Evolutionary conservation across 2,797 vertebrate genomes (phyloP).

Genomic region (Scolopax bukidnonensis): DNA sequence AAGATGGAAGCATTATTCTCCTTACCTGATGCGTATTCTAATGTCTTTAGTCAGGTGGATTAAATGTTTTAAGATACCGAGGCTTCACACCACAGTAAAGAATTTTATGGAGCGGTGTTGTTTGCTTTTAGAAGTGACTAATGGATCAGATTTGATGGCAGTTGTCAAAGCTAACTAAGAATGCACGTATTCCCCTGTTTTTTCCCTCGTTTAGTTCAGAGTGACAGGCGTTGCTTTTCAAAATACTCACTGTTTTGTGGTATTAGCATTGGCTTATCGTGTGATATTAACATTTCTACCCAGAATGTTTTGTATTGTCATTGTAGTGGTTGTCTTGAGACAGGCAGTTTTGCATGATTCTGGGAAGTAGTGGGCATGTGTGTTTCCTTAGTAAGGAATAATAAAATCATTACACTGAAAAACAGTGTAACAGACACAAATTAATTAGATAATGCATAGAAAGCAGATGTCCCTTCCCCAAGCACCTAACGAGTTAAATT

Average conservation of each 20-base stretch:
- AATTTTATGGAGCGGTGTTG: background rate
- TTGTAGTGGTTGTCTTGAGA: background rate
- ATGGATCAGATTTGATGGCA: background rate
- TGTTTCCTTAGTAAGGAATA: background rate
- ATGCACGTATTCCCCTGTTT: background rate
- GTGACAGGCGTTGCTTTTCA: background rate
- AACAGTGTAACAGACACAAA: background rate
- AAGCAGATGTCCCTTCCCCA: background rate
- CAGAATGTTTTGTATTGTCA: background rate
- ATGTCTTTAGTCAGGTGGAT: background rate
- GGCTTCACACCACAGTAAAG: background rate
- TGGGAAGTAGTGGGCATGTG: background rate
- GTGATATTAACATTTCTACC: background rate
- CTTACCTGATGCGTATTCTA: background rate
- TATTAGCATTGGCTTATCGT: background rate
- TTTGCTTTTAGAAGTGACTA: background rate
- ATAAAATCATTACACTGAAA: background rate
- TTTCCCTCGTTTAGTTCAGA: background rate
- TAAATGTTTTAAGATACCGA: background rate
- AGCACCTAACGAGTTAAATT: background rate
- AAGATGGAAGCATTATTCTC: background rate
- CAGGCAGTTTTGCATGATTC: background rate
- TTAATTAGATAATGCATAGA: background rate
- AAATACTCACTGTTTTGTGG: background rate
- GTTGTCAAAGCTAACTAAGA: background rate